A percentile compares a stretch with the other conserved stretches of the same genome.
Conservation (phyloP, 2,888 invertebrate species). For the Globia sparganii region DNA sequence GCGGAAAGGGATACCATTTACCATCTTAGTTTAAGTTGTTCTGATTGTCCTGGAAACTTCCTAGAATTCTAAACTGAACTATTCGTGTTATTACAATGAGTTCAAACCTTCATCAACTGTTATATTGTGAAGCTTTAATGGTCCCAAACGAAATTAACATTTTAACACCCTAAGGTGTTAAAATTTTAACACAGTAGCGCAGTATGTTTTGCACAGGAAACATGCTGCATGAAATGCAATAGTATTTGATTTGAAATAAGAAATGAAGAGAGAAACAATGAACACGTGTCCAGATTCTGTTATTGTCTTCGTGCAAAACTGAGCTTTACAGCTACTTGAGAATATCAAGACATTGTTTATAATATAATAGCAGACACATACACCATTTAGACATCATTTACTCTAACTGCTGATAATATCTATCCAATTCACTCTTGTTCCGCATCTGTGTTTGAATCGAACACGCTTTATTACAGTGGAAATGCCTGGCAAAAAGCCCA, state of each 20-base stretch:
- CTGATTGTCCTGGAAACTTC: background rate
- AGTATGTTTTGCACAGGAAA: background rate
- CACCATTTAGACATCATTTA: background rate
- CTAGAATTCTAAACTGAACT: background rate
- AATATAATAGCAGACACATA: background rate
- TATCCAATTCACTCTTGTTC: background rate
- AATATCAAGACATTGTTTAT: background rate
- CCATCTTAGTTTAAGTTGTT: background rate
- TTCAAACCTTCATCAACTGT: background rate
- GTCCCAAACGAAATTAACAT: background rate
- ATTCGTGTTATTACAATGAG: constrained; percentile 6
- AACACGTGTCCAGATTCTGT: background rate
- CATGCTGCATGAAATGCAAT: background rate
- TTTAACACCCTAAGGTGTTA: background rate
- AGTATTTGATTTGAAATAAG: background rate
- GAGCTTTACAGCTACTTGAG: background rate
- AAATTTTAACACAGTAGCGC: background rate
- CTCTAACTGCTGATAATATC: constrained; percentile 2
- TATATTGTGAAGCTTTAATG: background rate
- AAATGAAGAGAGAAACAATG: background rate
- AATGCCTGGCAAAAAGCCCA: constrained; percentile 33
- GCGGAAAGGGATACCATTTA: background rate
- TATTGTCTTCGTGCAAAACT: background rate
- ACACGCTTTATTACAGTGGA: constrained; percentile 2
- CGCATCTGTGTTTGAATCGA: background rate